These are phyloP conservation scores for Porites rus DNA, from an alignment of 92 coral and sea anemone genomes.

Conservation along the genomic window DNA sequence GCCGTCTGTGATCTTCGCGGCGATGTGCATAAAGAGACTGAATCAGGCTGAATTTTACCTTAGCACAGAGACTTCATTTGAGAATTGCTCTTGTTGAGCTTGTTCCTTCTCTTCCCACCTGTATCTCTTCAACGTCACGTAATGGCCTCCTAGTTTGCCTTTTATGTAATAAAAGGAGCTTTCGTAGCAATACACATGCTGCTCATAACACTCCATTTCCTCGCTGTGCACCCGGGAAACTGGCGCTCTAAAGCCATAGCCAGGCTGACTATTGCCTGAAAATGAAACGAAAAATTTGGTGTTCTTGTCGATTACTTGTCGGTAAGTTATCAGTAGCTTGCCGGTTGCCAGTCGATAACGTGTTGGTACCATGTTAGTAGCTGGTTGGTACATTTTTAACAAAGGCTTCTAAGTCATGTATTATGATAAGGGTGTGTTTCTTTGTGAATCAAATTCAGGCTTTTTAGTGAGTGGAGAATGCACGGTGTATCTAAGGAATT, in stretches of 20 bases:
- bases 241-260: constrained; percentile 53
- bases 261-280: neutral
- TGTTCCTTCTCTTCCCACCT: constrained; percentile 46
- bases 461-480: too few relatives aligned
- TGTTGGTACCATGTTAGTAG: too few relatives aligned
- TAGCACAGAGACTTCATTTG: constrained; percentile 47
- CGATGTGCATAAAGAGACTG: too few relatives aligned
- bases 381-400: too few relatives aligned
- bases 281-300: neutral
- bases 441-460: too few relatives aligned
- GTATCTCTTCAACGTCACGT: constrained; percentile 78
- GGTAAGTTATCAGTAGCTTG: too few relatives aligned
- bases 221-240: constrained; percentile 50
- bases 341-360: too few relatives aligned
- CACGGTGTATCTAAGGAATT: too few relatives aligned
- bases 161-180: constrained; percentile 73
- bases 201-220: constrained; percentile 54
- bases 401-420: too few relatives aligned
- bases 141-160: constrained; percentile 62
- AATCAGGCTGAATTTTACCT: neutral
- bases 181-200: constrained; percentile 49
- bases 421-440: too few relatives aligned
- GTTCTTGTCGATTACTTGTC: neutral
- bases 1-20: too few relatives aligned
- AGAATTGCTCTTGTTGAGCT: constrained; percentile 42